phyloP scores from a whole-genome alignment of 2,797 vertebrate genomes.

The Stomatorhinus walkeri region DNA sequence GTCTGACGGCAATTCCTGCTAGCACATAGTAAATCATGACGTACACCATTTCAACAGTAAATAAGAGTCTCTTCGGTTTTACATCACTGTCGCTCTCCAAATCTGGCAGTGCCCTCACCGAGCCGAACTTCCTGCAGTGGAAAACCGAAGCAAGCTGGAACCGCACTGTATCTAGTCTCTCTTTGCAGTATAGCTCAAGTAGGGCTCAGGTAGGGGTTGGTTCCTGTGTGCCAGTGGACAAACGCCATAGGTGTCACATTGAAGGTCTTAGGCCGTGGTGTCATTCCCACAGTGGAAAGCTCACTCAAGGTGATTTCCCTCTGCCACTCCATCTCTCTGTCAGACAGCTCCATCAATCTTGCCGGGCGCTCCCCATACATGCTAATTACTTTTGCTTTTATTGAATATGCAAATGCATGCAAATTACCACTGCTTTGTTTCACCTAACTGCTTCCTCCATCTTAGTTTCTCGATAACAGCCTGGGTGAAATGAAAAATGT shows the following conservation, averaged over 20 bases:
- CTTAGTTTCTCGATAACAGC: conserved; percentile 14
- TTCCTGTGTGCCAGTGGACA: neutral
- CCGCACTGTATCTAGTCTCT: neutral
- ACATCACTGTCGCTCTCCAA: neutral
- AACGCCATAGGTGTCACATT: neutral
- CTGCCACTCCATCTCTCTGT: neutral
- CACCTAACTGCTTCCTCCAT: conserved; percentile 14
- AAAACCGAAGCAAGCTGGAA: neutral
- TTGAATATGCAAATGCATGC: conserved; percentile 23
- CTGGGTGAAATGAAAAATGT: conserved; percentile 9
- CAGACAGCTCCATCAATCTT: conserved; percentile 23
- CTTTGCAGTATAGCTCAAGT: neutral
- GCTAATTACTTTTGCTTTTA: conserved; percentile 24
- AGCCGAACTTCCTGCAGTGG: neutral
- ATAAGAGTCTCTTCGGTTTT: neutral
- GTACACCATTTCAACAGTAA: neutral
- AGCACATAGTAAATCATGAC: neutral
- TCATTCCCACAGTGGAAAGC: neutral
- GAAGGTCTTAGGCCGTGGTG: neutral
- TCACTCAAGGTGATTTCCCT: neutral
- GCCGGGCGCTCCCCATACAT: neutral
- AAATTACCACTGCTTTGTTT: conserved; percentile 20
- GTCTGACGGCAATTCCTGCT: neutral
- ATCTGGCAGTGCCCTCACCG: neutral
- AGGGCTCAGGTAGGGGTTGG: neutral